phyloP scores from a whole-genome alignment of 2,113 vertebrate species.

The Cynoglossus semilaevis region DNA sequence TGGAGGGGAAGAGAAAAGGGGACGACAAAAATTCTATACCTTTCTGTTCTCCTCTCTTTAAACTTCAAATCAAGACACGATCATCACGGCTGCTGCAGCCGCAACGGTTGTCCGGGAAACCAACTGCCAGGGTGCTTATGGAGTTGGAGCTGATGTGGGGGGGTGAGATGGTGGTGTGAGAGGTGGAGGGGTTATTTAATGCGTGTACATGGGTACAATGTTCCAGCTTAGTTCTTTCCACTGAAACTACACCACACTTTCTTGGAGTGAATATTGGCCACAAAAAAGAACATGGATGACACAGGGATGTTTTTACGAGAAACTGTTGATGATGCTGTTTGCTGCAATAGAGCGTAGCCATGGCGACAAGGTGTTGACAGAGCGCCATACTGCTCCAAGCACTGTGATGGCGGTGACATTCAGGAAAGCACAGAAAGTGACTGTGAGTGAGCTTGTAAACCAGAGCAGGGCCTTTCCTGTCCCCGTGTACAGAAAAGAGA shows the following conservation, averaged over 20 bases:
- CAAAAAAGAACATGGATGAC: slow-evolving; percentile 44
- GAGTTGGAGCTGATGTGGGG: slow-evolving; percentile 4
- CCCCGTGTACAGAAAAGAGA: slow-evolving; percentile 50
- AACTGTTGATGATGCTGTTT: slow-evolving; percentile 40
- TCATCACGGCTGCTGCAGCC: slow-evolving; percentile 70
- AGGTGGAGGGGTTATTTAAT: slow-evolving; percentile 20
- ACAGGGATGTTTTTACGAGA: slow-evolving; percentile 17
- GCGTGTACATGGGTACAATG: slow-evolving; percentile 48
- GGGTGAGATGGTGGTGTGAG: neutral
- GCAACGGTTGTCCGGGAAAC: slow-evolving; percentile 80
- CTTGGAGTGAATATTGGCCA: slow-evolving; percentile 30
- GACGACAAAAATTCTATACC: slow-evolving; percentile 29
- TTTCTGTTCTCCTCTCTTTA: slow-evolving; percentile 57
- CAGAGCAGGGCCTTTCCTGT: slow-evolving; percentile 51
- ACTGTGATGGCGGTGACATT: slow-evolving; percentile 65
- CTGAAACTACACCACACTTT: slow-evolving; percentile 44
- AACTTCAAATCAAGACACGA: slow-evolving; percentile 64
- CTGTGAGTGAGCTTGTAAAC: slow-evolving; percentile 50
- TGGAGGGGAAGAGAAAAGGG: neutral
- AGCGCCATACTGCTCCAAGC: slow-evolving; percentile 53
- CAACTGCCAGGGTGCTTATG: slow-evolving; percentile 63
- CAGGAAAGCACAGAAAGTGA: slow-evolving; percentile 50
- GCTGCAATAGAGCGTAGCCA: slow-evolving; percentile 65
- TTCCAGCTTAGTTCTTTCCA: slow-evolving; percentile 58
- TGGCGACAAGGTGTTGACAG: slow-evolving; percentile 72